phyloP scores from a whole-genome alignment of 2,113 vertebrate species.

The Lipophrys pholis region DNA sequence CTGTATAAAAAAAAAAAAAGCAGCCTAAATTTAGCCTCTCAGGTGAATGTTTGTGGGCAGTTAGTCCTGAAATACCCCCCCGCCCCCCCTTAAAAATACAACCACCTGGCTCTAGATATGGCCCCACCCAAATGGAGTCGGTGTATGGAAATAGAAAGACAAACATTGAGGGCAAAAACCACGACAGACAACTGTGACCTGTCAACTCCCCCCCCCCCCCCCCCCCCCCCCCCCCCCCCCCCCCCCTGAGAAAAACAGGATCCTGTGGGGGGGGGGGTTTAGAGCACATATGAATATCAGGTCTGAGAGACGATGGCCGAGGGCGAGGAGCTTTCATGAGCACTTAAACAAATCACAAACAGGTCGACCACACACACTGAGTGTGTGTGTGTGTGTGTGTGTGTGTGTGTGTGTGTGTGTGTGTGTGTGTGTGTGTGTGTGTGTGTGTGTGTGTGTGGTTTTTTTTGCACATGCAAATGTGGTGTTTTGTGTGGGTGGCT shows the following conservation, averaged over 20 bases:
- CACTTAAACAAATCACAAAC: constrained; percentile 66
- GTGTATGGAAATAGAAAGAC: constrained; percentile 74
- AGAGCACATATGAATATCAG: constrained; percentile 35
- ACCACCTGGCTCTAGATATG: constrained; percentile 65
- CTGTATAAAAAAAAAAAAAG: neutral
- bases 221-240: constrained; percentile 48
- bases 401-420: too few species aligned
- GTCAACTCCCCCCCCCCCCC: constrained; percentile 35
- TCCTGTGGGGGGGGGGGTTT: constrained; percentile 24
- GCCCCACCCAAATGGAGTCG: constrained; percentile 57
- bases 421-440: neutral
- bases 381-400: too few species aligned
- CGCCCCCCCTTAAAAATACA: constrained; percentile 57
- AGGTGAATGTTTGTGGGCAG: constrained; percentile 42
- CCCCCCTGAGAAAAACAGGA: constrained; percentile 59
- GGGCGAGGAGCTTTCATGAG: constrained; percentile 52
- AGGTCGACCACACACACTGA: constrained; percentile 46
- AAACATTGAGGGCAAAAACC: constrained; percentile 75
- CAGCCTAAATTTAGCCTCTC: constrained; percentile 29
- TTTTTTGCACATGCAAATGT: constrained; percentile 78
- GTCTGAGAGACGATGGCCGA: constrained; percentile 18
- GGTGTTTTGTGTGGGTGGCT: constrained; percentile 45
- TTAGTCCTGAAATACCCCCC: constrained; percentile 46
- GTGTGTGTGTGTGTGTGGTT: neutral
- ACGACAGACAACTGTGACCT: constrained; percentile 63